Conservation (phyloP, 2,797 vertebrate genomes). For the Alauda arvensis region DNA sequence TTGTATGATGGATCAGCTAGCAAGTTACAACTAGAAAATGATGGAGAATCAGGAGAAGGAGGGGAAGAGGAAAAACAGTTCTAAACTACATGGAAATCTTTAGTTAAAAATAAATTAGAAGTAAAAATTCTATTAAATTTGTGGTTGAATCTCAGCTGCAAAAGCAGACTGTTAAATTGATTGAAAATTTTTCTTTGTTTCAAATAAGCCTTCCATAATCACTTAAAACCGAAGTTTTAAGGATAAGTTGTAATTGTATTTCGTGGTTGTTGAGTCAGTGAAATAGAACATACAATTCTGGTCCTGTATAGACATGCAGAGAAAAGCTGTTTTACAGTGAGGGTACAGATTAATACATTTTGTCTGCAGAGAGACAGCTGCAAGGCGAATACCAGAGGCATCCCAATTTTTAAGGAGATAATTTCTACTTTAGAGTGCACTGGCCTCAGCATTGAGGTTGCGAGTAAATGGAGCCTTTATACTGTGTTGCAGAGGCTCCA, state of each 20-base stretch:
- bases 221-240: background rate
- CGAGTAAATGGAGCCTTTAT: background rate
- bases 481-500: background rate
- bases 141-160: background rate
- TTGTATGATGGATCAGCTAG: background rate
- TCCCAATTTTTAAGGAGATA: background rate
- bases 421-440: background rate
- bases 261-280: background rate
- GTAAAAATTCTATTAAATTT: background rate
- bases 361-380: background rate
- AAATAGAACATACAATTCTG: accelerated
- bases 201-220: background rate
- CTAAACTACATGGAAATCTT: background rate
- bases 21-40: background rate
- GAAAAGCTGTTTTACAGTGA: background rate
- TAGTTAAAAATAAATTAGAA: background rate
- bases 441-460: background rate
- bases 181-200: background rate
- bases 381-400: background rate
- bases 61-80: background rate
- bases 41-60: background rate
- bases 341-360: background rate
- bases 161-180: background rate
- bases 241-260: background rate
- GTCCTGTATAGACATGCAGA: background rate